Evolutionary conservation across 2,888 invertebrate species (phyloP), one percentile per base, ranked within the genome.

Genomic region (Melinopterus prodromus): DNA sequence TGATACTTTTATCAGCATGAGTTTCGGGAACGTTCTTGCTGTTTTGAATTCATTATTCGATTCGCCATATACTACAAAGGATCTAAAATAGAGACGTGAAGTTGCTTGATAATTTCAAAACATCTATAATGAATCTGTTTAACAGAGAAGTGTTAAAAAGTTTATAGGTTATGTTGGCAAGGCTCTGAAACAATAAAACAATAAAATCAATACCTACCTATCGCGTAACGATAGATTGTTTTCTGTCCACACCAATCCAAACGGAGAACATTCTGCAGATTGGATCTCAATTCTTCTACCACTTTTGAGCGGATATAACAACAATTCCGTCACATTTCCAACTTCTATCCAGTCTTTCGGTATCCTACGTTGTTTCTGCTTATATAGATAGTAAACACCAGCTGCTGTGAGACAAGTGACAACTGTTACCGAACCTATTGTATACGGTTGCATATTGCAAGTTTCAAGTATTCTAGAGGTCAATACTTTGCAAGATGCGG

Each of bases 1-100:
- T 0, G 85, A 85, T 1, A 90, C 84, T 78, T 88, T 89, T 26
- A 91, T 89, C 12, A 90, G 84, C 16, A 91, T 85, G 86, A 91
- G 84, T 77, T 90, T 90, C 0, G 91, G 90, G 82, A 90, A 89
- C 6, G 90, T 88, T 78, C 82, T 79, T 0, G 83, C 84, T 6
- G 84, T 83, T 81, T 82, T 83, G 26, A 84, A 82, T 77, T 84
- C 83, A n/a, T 80, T 79, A 69, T 82, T 82, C 5, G 77, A 77
- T 69, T 80, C 82, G 3, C 80, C 82, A 38, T 82, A 82, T 9
- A 84, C 80, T 15, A 84, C 71, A 70, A 83, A 84, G 3, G 82
- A 83, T 70, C 84, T 84, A 72, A 37, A 53, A 79, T 69, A n/a
- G 26, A 26, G 26, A 26, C 26, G 26, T 26, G 3, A 26, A 26